phyloP scores from a whole-genome alignment of 2,113 vertebrate genomes.

The Herpailurus yagouaroundi region DNA sequence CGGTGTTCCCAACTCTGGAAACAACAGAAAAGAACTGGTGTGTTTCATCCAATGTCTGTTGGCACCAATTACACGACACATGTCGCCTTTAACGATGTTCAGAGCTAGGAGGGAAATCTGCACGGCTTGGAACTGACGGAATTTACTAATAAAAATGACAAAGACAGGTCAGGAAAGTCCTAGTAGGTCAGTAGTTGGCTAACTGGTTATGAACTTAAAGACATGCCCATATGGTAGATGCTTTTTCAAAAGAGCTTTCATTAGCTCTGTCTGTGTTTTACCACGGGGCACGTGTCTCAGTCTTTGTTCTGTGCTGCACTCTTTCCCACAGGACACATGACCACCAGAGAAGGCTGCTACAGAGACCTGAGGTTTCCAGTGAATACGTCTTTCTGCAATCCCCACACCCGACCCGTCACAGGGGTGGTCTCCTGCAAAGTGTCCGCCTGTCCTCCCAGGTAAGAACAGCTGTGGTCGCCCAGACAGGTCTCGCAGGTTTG shows the following conservation, averaged over 20 bases:
- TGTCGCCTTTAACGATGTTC: neutral
- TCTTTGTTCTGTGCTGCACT: neutral
- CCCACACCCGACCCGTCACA: slow-evolving; percentile 84
- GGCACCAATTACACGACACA: too few species aligned
- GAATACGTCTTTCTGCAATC: slow-evolving; percentile 89
- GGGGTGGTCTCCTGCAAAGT: slow-evolving; percentile 88
- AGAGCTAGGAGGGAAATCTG: neutral
- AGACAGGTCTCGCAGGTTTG: accelerated
- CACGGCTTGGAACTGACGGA: neutral
- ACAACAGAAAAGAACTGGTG: neutral
- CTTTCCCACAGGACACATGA: slow-evolving; percentile 88
- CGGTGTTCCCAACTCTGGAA: neutral
- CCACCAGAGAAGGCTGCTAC: slow-evolving; percentile 89
- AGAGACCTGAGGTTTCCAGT: slow-evolving; percentile 89
- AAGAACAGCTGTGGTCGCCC: neutral
- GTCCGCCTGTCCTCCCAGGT: slow-evolving; percentile 92
- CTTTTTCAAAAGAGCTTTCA: neutral
- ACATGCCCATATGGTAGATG: accelerated
- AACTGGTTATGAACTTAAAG: neutral
- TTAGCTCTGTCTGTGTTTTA: neutral
- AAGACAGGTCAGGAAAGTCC: neutral
- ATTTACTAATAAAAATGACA: neutral
- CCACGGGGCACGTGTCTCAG: accelerated
- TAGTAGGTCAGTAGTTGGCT: neutral
- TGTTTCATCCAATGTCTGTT: neutral